These are phyloP conservation scores for Vanessa tameamea DNA, from an alignment of 1,140 invertebrate species.

Conservation along the genomic window DNA sequence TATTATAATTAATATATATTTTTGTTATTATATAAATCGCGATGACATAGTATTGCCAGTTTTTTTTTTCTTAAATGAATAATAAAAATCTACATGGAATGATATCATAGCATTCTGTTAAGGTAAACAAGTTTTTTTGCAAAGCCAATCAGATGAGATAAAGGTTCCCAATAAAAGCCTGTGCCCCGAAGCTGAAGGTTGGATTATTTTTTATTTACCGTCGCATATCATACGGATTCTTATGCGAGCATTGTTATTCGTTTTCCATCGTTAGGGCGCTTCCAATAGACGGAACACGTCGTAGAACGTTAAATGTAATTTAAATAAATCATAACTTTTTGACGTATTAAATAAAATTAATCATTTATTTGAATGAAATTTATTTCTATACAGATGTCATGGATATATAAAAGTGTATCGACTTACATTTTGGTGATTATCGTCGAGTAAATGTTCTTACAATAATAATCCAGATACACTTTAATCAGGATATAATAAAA, in stretches of 20 bases:
- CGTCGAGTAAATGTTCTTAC: no score
- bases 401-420: no score
- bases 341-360: no score
- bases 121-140: not conserved
- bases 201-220: slow-evolving; percentile 57
- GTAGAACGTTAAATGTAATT: slow-evolving; percentile 12
- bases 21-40: no score
- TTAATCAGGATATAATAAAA: no score
- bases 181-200: slow-evolving; percentile 28
- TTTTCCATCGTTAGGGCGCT: slow-evolving; percentile 32
- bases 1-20: not conserved
- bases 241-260: slow-evolving; percentile 46
- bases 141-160: slow-evolving; percentile 30
- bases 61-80: not conserved
- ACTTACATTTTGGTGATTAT: no score
- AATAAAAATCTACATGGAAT: not conserved
- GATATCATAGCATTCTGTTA: not conserved
- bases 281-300: slow-evolving; percentile 7
- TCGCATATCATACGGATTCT: slow-evolving; percentile 37
- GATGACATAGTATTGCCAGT: no score
- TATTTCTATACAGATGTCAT: no score
- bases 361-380: no score
- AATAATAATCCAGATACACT: no score
- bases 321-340: no score
- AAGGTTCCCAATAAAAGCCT: slow-evolving; percentile 32